phyloP scores from a whole-genome alignment of 2,113 vertebrate genomes.

The Eublepharis macularius region DNA sequence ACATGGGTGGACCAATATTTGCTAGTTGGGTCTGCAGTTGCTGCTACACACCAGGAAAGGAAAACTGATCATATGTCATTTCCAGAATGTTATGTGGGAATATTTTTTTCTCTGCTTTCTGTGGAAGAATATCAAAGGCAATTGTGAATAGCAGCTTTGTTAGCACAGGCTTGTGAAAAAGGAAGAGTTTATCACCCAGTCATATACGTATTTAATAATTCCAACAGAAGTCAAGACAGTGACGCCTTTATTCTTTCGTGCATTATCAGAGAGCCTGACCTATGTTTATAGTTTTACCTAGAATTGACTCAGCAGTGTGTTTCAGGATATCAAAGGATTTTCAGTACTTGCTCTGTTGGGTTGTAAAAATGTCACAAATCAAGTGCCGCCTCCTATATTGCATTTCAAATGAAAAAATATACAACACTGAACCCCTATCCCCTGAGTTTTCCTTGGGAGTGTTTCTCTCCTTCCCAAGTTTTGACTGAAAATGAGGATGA shows the following conservation, averaged over 20 bases:
- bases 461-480: neutral
- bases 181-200: neutral
- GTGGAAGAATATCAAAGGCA: neutral
- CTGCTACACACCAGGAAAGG: neutral
- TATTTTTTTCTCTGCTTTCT: neutral
- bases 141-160: neutral
- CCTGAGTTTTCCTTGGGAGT: neutral
- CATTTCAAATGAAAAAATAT: neutral
- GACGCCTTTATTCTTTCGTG: neutral
- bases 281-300: neutral
- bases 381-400: neutral
- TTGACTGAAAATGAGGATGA: no score
- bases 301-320: constrained; percentile 11
- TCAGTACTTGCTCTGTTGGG: neutral
- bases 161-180: neutral
- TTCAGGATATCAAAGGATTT: neutral
- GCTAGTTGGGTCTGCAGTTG: neutral
- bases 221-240: neutral
- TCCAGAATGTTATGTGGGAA: neutral
- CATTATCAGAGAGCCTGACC: neutral
- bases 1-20: no score
- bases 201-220: neutral
- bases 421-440: neutral
- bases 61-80: neutral
- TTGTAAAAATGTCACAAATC: neutral